These are phyloP conservation scores for Chloropsis cyanopogon DNA, from an alignment of 2,113 vertebrate species.

Conservation along the genomic window DNA sequence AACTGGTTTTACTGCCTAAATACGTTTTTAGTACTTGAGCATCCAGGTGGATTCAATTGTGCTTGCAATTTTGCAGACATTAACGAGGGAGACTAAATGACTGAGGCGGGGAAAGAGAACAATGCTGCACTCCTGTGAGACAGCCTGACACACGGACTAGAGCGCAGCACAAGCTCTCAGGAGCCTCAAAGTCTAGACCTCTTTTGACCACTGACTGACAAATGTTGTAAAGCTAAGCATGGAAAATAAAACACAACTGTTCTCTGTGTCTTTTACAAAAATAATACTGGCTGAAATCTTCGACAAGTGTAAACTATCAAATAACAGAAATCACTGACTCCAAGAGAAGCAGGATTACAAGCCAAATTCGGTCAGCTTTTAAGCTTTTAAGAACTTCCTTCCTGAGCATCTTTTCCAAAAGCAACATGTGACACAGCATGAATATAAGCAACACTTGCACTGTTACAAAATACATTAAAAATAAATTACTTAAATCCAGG, in stretches of 20 bases:
- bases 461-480: neutral
- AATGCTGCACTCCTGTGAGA: neutral
- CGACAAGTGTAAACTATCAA: neutral
- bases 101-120: neutral
- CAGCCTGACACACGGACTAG: neutral
- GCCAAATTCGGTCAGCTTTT: neutral
- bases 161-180: neutral
- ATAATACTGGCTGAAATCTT: neutral
- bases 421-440: neutral
- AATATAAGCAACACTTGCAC: neutral
- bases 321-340: neutral
- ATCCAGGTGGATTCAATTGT: slow-evolving; percentile 16
- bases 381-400: neutral
- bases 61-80: slow-evolving; percentile 26
- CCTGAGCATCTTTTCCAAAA: neutral
- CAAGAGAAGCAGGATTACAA: neutral
- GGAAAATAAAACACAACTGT: neutral
- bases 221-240: neutral
- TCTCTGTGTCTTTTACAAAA: neutral
- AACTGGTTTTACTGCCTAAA: slow-evolving; percentile 31
- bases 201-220: neutral
- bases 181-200: neutral
- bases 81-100: neutral
- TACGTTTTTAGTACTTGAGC: neutral
- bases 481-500: neutral